A percentile compares a stretch with the other conserved stretches of the same genome.
These are phyloP conservation scores for Puma concolor DNA, from an alignment of 2,113 vertebrate genomes.

Conservation along the genomic window DNA sequence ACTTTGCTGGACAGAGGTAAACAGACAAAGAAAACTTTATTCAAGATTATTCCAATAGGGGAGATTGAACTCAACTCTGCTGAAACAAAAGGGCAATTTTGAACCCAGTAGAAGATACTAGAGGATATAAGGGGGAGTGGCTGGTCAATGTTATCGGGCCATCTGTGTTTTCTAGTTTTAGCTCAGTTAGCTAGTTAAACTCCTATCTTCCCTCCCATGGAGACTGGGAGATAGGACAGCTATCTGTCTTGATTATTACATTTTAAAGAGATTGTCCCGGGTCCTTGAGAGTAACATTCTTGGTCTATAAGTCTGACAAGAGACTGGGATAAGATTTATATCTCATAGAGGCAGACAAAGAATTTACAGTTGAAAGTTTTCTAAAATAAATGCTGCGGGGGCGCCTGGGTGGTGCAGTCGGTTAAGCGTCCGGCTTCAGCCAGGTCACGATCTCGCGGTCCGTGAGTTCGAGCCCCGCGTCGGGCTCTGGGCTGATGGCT, in stretches of 20 bases:
- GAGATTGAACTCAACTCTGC: background rate
- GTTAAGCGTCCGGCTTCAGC: too few relatives aligned
- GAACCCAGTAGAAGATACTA: background rate
- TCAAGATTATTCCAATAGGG: background rate
- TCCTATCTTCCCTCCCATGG: background rate
- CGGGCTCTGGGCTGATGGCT: too few relatives aligned
- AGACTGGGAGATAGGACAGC: background rate
- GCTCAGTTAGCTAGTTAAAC: background rate
- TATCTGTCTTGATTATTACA: background rate
- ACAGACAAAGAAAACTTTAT: background rate
- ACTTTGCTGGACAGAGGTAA: background rate
- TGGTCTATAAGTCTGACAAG: background rate
- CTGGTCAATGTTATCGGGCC: background rate
- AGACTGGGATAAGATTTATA: background rate
- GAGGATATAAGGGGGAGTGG: background rate
- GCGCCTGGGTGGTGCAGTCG: too few relatives aligned
- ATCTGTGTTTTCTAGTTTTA: background rate
- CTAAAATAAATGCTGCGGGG: background rate
- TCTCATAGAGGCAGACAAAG: background rate
- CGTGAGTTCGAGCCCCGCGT: too few relatives aligned
- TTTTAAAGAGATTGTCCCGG: background rate
- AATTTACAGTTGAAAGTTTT: background rate
- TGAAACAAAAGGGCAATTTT: background rate
- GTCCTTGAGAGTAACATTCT: background rate
- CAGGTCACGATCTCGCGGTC: too few relatives aligned